Percentiles rank a stretch among this genome's conserved stretches.
These are phyloP conservation scores for Morus bassanus DNA, from an alignment of 2,797 vertebrate species.

Conservation along the genomic window DNA sequence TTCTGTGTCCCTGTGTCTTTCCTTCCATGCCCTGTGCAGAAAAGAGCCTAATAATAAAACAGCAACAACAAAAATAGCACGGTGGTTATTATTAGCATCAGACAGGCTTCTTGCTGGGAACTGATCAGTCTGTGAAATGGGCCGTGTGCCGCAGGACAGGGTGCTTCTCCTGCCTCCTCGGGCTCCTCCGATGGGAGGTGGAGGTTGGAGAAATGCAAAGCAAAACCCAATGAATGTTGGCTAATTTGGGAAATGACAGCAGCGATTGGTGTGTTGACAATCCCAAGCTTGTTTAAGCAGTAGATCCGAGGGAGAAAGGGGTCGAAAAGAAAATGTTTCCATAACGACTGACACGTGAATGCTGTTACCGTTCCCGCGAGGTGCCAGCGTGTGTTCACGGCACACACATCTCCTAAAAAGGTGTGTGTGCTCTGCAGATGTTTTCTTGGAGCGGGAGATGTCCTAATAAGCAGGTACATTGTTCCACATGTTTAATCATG, in stretches of 20 bases:
- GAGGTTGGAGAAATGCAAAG: neutral
- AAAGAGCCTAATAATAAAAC: neutral
- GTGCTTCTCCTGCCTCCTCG: neutral
- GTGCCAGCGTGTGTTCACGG: neutral
- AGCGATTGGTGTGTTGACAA: neutral
- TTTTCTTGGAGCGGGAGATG: neutral
- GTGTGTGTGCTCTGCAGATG: constrained; percentile 37
- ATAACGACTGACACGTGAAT: constrained; percentile 10
- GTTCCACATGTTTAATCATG: constrained; percentile 41
- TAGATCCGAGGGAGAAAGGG: neutral
- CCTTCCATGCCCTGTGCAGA: neutral
- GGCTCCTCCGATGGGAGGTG: neutral
- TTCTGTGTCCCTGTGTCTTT: neutral
- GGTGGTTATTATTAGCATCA: neutral
- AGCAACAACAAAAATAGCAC: constrained; percentile 4
- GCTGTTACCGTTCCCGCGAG: neutral
- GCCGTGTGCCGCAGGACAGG: neutral
- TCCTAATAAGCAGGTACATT: constrained; percentile 56
- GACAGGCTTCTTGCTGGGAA: neutral
- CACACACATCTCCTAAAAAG: neutral
- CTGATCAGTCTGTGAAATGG: neutral
- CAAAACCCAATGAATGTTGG: neutral
- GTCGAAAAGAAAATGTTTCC: constrained; percentile 13
- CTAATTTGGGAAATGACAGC: neutral
- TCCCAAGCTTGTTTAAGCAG: neutral